Conservation (phyloP, 2,888 invertebrate genomes). For the Clepsis dumicolana region DNA sequence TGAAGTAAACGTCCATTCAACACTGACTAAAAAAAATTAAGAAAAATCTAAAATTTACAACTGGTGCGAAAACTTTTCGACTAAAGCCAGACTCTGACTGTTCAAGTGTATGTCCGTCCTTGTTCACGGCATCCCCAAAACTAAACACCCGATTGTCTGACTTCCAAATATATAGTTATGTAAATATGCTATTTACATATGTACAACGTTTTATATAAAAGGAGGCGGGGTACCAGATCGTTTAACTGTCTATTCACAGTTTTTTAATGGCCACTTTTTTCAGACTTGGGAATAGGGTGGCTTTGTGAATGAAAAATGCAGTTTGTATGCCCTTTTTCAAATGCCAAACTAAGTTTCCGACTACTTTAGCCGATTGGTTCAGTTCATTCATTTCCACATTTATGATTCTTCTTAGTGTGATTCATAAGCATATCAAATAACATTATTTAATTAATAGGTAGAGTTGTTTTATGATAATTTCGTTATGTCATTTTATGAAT, state of each 20-base stretch:
- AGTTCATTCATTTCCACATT: not conserved
- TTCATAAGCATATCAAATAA: not conserved
- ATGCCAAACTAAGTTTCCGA: not conserved
- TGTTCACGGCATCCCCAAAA: constrained; percentile 39
- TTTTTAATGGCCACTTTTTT: constrained; percentile 4
- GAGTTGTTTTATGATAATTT: not conserved
- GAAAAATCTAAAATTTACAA: not conserved
- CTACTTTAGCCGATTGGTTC: not conserved
- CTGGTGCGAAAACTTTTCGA: not conserved
- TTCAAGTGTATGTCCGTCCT: constrained; percentile 30
- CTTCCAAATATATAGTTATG: constrained; percentile 38
- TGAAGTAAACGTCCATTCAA: not conserved
- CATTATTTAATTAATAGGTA: not conserved
- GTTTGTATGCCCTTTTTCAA: not conserved
- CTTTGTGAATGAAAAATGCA: not conserved
- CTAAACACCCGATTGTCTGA: constrained; percentile 27
- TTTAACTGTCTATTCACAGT: constrained; percentile 13
- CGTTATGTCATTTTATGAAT: not conserved
- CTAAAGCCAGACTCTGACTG: constrained; percentile 11
- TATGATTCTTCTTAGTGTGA: not conserved
- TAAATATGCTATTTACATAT: constrained; percentile 31
- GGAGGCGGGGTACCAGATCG: constrained; percentile 7
- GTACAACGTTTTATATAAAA: constrained; percentile 14
- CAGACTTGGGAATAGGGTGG: not conserved
- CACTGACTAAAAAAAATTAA: not conserved